Conservation (phyloP, 2,113 vertebrate species). For the Chaetodon auriga region DNA sequence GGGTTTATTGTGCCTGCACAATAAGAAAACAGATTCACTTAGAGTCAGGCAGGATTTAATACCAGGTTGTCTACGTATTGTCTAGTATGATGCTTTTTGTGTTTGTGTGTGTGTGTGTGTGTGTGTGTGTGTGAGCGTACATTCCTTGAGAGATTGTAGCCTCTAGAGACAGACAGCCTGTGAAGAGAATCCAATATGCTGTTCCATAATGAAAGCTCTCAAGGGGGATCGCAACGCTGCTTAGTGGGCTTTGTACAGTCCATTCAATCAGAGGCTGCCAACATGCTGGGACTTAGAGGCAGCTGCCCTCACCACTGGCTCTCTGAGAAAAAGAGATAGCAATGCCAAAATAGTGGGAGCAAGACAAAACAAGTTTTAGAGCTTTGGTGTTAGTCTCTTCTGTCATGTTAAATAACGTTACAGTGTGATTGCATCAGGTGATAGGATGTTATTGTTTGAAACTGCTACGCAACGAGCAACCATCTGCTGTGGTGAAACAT, state of each 20-base stretch:
- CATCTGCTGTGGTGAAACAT: conserved; percentile 13
- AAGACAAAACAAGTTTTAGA: conserved; percentile 38
- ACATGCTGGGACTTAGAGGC: conserved; percentile 77
- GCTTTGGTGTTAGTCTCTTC: conserved; percentile 20
- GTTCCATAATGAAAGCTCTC: conserved; percentile 82
- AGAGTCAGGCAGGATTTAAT: conserved; percentile 56
- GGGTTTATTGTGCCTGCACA: conserved; percentile 4
- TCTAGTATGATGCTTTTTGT: conserved; percentile 42
- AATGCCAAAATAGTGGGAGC: conserved; percentile 45
- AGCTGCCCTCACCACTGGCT: conserved; percentile 49
- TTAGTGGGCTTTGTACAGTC: conserved; percentile 80
- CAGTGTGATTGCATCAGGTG: conserved; percentile 20
- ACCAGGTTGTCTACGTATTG: conserved; percentile 49
- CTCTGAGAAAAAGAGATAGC: conserved; percentile 64
- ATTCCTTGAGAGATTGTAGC: conserved; percentile 53
- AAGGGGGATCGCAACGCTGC: conserved; percentile 76
- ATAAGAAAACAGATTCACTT: conserved; percentile 35
- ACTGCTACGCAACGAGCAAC: neutral
- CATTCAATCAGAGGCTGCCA: conserved; percentile 77
- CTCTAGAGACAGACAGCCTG: conserved; percentile 66
- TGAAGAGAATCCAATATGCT: conserved; percentile 82
- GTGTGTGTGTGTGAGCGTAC: conserved; percentile 38
- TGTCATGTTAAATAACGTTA: conserved; percentile 24
- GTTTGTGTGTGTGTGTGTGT: conserved; percentile 47
- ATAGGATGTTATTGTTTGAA: conserved; percentile 16